phyloP scores from a whole-genome alignment of 2,797 vertebrate genomes.

The Urocyon cinereoargenteus region DNA sequence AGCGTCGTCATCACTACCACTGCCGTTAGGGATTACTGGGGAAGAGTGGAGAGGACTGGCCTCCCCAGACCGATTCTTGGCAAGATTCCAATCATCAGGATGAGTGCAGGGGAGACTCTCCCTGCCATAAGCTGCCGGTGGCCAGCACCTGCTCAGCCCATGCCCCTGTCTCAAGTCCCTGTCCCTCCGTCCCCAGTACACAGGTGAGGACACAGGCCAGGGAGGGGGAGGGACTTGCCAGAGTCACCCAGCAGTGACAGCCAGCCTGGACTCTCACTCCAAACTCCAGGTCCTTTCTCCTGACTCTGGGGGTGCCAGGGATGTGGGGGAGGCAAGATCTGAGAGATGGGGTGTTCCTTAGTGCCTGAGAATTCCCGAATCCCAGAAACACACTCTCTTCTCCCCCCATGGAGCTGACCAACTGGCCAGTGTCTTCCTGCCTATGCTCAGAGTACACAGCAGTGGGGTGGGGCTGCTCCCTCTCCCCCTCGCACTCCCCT shows the following conservation, averaged over 20 bases:
- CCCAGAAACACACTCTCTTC: background rate
- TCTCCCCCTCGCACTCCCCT: background rate
- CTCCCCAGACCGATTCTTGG: accelerated
- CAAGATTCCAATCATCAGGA: background rate
- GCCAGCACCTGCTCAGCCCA: background rate
- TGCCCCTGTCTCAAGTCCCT: background rate
- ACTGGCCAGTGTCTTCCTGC: background rate
- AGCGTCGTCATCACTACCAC: background rate
- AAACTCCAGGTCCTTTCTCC: background rate
- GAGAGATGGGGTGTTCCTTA: background rate
- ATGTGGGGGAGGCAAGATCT: background rate
- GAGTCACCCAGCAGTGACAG: background rate
- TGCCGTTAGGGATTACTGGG: too few relatives aligned
- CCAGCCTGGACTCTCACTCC: background rate
- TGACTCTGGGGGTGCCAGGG: background rate
- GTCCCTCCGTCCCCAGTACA: too few relatives aligned
- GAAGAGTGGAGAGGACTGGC: background rate
- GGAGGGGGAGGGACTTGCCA: background rate
- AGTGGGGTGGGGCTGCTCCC: background rate
- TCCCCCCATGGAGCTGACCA: background rate
- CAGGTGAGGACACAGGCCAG: background rate
- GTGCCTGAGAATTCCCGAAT: background rate
- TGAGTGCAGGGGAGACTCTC: accelerated
- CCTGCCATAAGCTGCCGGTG: background rate
- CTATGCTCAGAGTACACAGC: too few relatives aligned